Base-by-base conservation (phyloP, 2,113 vertebrate genomes). In the Petrocephalus zakoni region DNA sequence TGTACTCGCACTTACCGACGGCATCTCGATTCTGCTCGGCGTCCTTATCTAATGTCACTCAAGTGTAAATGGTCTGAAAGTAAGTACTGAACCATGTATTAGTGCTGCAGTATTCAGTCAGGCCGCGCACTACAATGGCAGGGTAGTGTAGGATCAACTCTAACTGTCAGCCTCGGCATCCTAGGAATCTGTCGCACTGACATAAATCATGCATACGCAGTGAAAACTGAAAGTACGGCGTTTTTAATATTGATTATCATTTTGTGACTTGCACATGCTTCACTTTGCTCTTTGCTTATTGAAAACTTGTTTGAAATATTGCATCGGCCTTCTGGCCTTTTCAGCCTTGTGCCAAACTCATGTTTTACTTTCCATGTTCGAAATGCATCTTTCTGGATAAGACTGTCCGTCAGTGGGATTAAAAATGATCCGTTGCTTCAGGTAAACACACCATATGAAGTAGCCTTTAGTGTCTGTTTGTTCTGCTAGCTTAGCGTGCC, bases 1-100 rank as follows among this genome's bases (percentile, higher is more conserved):
- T 92, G 93, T 92, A 92, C 86, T 88, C 84, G 89, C 91, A 90
- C 91, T 92, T 92, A 92, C 94, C 94, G 94, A 94, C 92, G 93
- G 90, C 87, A 83, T 42, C 90, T 88, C 72, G 64, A 83, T 90
- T 92, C 93, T 89, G 88, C 92, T 90, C 85, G 89, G 93, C 91
- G 90, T 68, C 91, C 93, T 94, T 92, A 92, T 93, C 89, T 92
- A 87, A 94, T 92, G 92, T 92, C 92, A 90, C 86, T 91, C 84
- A 88, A 90, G 93, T 94, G 91, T 92, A 88, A 94, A 93, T 88
- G 92, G 92, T 91, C 90, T 89, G 90, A 91, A 88, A 88, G 84
- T 46, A 61, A 83, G 53, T 42, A 42, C 46, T 46, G 22, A 19
- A n/a, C 15, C 34, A 37, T 21, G 34, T 58, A 29, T 87, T 87